Evolutionary conservation across 2,888 invertebrate genomes (phyloP).

Genomic region (Candidula unifasciata): DNA sequence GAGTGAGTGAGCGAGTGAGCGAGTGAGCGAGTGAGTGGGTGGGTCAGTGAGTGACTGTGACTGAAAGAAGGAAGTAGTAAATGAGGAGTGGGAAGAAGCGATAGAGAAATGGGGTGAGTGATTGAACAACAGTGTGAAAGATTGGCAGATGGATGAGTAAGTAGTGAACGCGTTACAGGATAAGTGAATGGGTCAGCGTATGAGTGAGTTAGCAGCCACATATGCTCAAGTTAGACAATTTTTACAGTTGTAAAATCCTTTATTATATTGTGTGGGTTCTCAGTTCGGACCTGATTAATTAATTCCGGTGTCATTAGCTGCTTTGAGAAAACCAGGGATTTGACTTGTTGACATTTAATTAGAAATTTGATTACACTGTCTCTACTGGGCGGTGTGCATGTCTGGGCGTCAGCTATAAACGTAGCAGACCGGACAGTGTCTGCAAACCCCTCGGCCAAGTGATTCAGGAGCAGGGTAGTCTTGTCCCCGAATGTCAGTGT

Average conservation of each 20-base stretch:
- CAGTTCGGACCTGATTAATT: neutral
- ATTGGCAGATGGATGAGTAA: too few relatives aligned
- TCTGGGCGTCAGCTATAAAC: neutral
- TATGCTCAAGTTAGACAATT: neutral
- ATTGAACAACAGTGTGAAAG: too few relatives aligned
- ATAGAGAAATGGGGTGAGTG: too few relatives aligned
- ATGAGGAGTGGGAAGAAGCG: too few relatives aligned
- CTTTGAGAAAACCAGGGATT: conserved; percentile 2
- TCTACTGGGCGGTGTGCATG: neutral
- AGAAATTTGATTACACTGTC: conserved; percentile 13
- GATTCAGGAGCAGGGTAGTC: conserved; percentile 1
- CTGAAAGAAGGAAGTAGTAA: too few relatives aligned
- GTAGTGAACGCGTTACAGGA: too few relatives aligned
- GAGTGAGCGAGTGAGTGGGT: too few relatives aligned
- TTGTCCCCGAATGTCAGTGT: neutral
- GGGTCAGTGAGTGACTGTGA: too few relatives aligned
- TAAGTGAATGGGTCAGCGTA: too few relatives aligned
- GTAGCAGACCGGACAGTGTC: neutral
- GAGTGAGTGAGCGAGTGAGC: too few relatives aligned
- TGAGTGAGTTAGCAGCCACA: too few relatives aligned
- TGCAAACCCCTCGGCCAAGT: conserved; percentile 23
- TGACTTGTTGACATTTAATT: neutral
- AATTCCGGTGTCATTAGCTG: conserved; percentile 13
- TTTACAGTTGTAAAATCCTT: neutral
- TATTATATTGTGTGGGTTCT: neutral